Base-by-base conservation (phyloP, 2,797 vertebrate species). In the Sebastes diaconus region DNA sequence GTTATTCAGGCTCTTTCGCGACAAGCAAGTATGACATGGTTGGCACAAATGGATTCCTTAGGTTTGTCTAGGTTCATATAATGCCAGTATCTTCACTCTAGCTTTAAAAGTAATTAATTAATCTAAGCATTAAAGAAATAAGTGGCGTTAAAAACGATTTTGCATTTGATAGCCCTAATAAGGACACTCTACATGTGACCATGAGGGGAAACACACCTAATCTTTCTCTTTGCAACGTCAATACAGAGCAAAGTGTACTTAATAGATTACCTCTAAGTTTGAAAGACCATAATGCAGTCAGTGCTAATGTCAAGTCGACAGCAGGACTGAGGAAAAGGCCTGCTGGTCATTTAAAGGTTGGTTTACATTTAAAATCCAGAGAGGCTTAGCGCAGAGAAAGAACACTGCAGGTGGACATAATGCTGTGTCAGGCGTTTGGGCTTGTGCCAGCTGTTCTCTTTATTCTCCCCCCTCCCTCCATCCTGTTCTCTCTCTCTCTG, bases 391-490 rank as follows among this genome's bases (percentile, higher is more conserved):
- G 1, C 57, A 67, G 72, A 84, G 79, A 79, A 81, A 75, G 69
- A 91, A 78, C 86, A 81, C 86, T 89, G 90, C 90, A 92, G 92
- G 90, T 84, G 86, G 90, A 84, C 75, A 80, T 75, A 89, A 85
- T 68, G 90, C 92, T 90, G 84, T 80, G 91, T 93, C 92, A 93
- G 93, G 60, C 30, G 18, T 86, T 87, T 92, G 87, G 86, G 65
- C 71, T 70, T 0, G 0, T 69, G 91, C 93, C 93, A 94, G 90
- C 83, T 90, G 87, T 74, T 87, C 80, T 79, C 65, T 82, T 80
- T 65, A 75, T 60, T 16, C 79, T 30, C 34, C 50, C 8, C 42
- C 30, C 70, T 79, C 60, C 25, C 25, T 39, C 8, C 29, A 18
- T 76, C 61, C 46, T 61, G 6, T 27, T 74, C 79, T 79, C 20